Evolutionary conservation across 1,140 invertebrate genomes (phyloP), one percentile per base, ranked within the genome.

Genomic region (Schlechtendalia chinensis): DNA sequence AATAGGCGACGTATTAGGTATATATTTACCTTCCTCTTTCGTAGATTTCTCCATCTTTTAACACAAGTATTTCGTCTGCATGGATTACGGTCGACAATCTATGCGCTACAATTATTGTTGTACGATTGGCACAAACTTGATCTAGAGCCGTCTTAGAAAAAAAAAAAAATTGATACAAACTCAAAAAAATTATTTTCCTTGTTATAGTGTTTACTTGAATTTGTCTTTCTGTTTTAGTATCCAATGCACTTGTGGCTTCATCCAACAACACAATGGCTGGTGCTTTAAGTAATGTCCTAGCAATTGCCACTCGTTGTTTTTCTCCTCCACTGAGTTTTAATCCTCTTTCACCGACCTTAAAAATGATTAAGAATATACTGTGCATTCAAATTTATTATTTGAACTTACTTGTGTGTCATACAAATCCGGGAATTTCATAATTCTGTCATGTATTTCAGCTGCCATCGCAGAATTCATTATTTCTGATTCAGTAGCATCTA

Each of bases 381-480:
- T 59, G n/a, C n/a, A n/a, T 39, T n/a, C 67, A 58, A 39, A 39
- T 32, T 71, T 1, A 56, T n/a, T n/a, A 58, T n/a, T 32, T 32
- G 61, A 74, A 81, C 82, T 82, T 85, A 93, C 93, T 88, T 92
- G 90, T 4, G 93, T 94, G 47, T 95, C 92, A 84, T 81, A 81
- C 22, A 67, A 22, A 79, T 97, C 93, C 11, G 96, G 96, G 85
- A 98, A 98, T 56, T 91, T 90, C 5, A 95, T 85, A 83, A 98
- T 98, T 85, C 90, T 91, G 47, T 96, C 92, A 85, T 98, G 97
- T 84, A 99, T 98, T 84, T 98, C 95, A 0, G 97, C 97, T 83
- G 91, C 91, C 84, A 91, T 91, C 0, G 97, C 95, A 69, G 97
- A 96, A 53, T 93, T 89, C 82, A 95, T 92, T 0, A 99, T 89